phyloP scores from a whole-genome alignment of 2,888 invertebrate genomes.

The Heteromyza rotundicornis region DNA sequence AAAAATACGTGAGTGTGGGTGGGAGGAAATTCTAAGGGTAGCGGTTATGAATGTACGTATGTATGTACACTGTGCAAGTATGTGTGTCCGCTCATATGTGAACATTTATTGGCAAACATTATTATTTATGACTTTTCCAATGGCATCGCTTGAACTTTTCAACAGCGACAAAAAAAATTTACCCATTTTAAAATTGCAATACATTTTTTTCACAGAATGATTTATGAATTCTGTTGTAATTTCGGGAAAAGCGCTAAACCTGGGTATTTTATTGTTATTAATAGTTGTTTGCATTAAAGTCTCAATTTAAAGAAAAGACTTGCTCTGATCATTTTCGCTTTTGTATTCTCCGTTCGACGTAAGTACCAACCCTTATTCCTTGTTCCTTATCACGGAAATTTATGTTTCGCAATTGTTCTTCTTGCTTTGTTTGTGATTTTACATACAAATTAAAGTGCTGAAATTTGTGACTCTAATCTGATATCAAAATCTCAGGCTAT shows the following conservation, averaged over 20 bases:
- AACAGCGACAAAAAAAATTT: conserved; percentile 45
- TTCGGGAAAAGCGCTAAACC: conserved; percentile 33
- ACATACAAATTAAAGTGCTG: conserved; percentile 1
- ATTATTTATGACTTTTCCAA: conserved; percentile 58
- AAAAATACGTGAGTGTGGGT: no score
- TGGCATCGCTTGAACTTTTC: conserved; percentile 57
- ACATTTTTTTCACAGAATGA: conserved; percentile 37
- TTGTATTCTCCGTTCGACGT: no score
- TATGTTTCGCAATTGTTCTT: not conserved
- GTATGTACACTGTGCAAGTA: conserved; percentile 7
- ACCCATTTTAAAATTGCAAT: conserved; percentile 39
- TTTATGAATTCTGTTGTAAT: conserved; percentile 41
- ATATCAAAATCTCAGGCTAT: not conserved
- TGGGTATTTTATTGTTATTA: conserved; percentile 11
- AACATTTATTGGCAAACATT: conserved; percentile 60
- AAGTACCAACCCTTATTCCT: not conserved
- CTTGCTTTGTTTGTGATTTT: not conserved
- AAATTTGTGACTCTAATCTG: conserved; percentile 10
- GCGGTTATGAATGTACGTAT: conserved; percentile 30
- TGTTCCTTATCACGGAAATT: not conserved
- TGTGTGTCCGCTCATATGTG: conserved; percentile 47
- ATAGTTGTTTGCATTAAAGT: not conserved
- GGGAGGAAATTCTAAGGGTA: not conserved
- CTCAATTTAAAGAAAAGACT: no score
- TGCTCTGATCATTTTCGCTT: no score